Base-by-base conservation (phyloP, 2,888 invertebrate genomes). In the Sinodicranocentrus sp. region DNA sequence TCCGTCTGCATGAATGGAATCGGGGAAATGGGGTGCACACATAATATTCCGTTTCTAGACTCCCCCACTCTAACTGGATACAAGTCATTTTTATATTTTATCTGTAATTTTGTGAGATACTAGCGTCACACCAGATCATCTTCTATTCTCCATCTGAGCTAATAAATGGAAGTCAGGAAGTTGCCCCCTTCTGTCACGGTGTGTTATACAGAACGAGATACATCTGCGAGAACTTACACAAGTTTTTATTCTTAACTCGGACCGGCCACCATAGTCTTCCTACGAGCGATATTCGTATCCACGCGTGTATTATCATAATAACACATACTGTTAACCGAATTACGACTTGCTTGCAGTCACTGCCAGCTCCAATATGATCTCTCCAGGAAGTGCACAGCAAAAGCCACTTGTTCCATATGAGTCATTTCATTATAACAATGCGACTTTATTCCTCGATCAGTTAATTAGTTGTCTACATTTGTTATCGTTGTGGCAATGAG, bases 21-120 rank as follows among this genome's bases (percentile, higher is more conserved):
- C 39, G 79, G 79, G 79, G 79, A 79, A 79, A 79, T 79, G 79
- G 79, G 48, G 79, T 79, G 79, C 71, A 61, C 54, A 65, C 71
- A 25, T 44, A 68, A 10, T 44, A 68, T 26, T 43, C 13, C 43
- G 26, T 48, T 6, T 65, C 10, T 10, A 61, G 23, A 28, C 33
- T 33, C 76, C 17, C 39, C 6, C 28, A 26, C 39, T 28, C 33
- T 26, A 6, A 28, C 52, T 33, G n/a, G 17, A 48, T 48, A 17
- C 48, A 48, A 48, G 33, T 33, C 10, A 6, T 33, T 33, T 33
- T 3, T 33, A 10, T 10, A 6, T 10, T 33, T 33, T 33, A 6
- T 33, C 10, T 10, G 5, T 33, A 3, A 33, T 33, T 3, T 33
- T 6, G 33, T 3, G 10, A 10, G 5, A 33, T 33, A 33, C 33